Conservation (phyloP, 2,113 vertebrate genomes). For the Neodon shergylaensis region DNA sequence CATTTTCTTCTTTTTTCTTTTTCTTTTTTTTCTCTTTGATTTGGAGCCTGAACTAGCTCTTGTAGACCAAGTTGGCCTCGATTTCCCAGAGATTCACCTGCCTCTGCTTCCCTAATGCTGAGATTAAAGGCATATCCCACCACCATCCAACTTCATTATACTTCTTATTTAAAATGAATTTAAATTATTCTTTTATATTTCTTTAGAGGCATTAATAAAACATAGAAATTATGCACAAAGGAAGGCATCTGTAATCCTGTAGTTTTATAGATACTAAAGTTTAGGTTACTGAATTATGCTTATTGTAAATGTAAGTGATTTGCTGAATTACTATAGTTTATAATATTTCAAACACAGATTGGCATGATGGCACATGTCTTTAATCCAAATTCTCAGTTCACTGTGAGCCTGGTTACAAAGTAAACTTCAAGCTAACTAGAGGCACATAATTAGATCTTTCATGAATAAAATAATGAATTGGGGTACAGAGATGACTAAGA, state of each 20-base stretch:
- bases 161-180: background rate
- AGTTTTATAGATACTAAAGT: background rate
- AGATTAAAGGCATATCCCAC: too few relatives aligned
- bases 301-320: background rate
- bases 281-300: background rate
- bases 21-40: too few relatives aligned
- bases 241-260: accelerated
- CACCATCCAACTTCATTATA: background rate
- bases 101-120: too few relatives aligned
- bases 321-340: background rate
- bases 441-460: too few relatives aligned
- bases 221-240: background rate
- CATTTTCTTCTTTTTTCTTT: background rate
- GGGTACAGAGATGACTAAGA: too few relatives aligned
- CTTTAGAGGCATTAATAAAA: background rate
- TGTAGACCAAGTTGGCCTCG: too few relatives aligned
- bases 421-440: too few relatives aligned
- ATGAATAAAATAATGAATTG: too few relatives aligned
- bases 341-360: background rate
- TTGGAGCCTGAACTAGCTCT: too few relatives aligned
- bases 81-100: too few relatives aligned
- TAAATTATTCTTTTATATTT: background rate
- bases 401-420: too few relatives aligned
- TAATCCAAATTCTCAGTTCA: too few relatives aligned
- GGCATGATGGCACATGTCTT: background rate